Percentiles rank a stretch among this genome's conserved stretches.
phyloP scores from a whole-genome alignment of 2,797 vertebrate genomes.

The Helicolenus hilgendorfi region DNA sequence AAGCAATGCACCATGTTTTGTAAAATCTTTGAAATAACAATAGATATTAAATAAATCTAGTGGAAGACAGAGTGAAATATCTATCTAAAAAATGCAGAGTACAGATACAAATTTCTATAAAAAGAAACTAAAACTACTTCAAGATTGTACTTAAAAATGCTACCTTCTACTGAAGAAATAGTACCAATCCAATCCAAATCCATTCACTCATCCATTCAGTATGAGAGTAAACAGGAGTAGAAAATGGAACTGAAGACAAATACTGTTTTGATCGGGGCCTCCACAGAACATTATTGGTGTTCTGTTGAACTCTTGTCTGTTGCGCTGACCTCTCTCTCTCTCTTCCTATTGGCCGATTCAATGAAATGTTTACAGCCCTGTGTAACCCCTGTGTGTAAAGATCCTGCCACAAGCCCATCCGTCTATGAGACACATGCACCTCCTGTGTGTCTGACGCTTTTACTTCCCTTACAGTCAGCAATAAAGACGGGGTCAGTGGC shows the following conservation, averaged over 20 bases:
- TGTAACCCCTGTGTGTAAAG: background rate
- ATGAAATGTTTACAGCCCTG: conserved; percentile 23
- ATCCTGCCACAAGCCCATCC: background rate
- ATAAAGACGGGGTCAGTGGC: conserved; percentile 11
- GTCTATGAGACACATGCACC: conserved; percentile 10
- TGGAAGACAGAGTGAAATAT: background rate
- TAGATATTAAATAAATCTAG: background rate
- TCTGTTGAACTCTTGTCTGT: conserved; percentile 2
- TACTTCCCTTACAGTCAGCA: background rate
- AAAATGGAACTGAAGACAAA: background rate
- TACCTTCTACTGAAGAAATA: background rate
- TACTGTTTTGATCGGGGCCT: background rate
- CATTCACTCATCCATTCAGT: too few relatives aligned
- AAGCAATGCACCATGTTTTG: background rate
- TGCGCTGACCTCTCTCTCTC: background rate
- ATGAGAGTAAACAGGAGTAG: too few relatives aligned
- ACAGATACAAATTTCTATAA: background rate
- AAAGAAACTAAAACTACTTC: background rate
- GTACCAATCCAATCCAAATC: background rate
- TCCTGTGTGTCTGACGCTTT: background rate
- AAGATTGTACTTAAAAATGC: background rate
- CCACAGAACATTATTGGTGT: conserved; percentile 8
- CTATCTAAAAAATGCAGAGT: background rate
- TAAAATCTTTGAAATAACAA: background rate
- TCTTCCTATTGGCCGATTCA: background rate